phyloP scores from a whole-genome alignment of 2,113 vertebrate species.

The Atlantisia rogersi region DNA sequence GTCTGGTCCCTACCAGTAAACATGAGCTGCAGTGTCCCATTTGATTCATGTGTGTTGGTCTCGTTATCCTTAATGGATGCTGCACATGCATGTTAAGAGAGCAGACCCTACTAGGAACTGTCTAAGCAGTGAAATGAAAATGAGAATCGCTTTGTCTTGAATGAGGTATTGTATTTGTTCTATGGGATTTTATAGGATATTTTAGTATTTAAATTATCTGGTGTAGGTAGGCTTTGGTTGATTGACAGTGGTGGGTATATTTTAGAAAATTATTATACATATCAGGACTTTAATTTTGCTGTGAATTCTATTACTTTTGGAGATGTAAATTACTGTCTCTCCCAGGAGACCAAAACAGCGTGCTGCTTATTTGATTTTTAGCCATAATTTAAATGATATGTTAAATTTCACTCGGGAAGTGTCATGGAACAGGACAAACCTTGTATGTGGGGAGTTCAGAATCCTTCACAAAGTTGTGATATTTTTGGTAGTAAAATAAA shows the following conservation, averaged over 20 bases:
- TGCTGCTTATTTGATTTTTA: slow-evolving; percentile 30
- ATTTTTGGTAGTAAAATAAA: background rate
- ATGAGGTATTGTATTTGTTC: slow-evolving; percentile 48
- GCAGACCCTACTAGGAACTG: background rate
- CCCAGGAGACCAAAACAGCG: background rate
- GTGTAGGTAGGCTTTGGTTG: slow-evolving; percentile 24
- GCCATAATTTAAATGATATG: slow-evolving; percentile 40
- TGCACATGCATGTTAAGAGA: background rate
- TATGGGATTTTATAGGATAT: slow-evolving; percentile 43
- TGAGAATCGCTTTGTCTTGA: slow-evolving; percentile 37
- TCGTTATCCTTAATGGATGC: slow-evolving; percentile 6
- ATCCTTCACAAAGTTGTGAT: background rate
- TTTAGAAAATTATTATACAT: slow-evolving; percentile 40
- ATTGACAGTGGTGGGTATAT: slow-evolving; percentile 40
- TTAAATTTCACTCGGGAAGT: background rate
- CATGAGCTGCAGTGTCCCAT: background rate
- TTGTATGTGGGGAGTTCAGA: background rate
- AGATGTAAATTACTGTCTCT: slow-evolving; percentile 25
- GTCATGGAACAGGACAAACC: background rate
- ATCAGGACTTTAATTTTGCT: slow-evolving; percentile 26
- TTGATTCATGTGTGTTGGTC: background rate
- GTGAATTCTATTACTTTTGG: slow-evolving; percentile 42
- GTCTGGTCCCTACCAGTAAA: background rate
- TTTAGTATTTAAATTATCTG: slow-evolving; percentile 42
- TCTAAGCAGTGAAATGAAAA: slow-evolving; percentile 37